Evolutionary conservation across 2,888 invertebrate genomes (phyloP), one percentile per base, ranked within the genome.

Genomic region (Parthenolecanium corni): DNA sequence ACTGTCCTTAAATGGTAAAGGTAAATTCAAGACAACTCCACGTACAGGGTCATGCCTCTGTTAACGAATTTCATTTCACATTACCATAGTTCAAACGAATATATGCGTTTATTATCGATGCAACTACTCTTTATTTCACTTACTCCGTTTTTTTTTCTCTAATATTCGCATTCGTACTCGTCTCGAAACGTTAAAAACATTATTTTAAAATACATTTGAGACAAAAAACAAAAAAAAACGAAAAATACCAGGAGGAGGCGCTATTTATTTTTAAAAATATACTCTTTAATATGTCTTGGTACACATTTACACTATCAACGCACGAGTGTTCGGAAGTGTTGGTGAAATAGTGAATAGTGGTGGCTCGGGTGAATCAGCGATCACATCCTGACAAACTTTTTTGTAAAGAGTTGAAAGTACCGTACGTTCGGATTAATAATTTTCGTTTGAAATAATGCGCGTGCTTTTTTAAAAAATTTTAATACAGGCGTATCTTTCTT

Each of bases 261-360:
- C 58, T 58, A 47, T 58, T 58, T 58, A 58, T 58, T 58, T 58
- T 58, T 58, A 58, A 58, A n/a, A 58, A 58, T 58, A 16, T 12
- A 21, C 38, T 14, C 3, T 14, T 56, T 47, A 24, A 46, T 18
- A 12, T 21, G 58, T 58, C 36, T 20, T 52, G 31, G 58, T 49
- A n/a, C 16, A 23, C 31, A 38, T 53, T 44, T 9, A 23, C 21
- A 23, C 23, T 9, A 49, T 49, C 49, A 49, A 49, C 49, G 21
- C 49, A 21, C 23, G 21, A 49, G 49, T 49, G 49, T 23, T 31
- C 31, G 9, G 9, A 14, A 20, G 49, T 58, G 58, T 58, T 58
- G 58, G 58, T 47, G 58, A 49, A 47, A 49, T 49, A 58, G 58
- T 49, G 58, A 49, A 49, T 49, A 58, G 58, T 49, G 58, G 58